These are phyloP conservation scores for Pyrgus malvae DNA, from an alignment of 2,888 invertebrate species.

Conservation along the genomic window DNA sequence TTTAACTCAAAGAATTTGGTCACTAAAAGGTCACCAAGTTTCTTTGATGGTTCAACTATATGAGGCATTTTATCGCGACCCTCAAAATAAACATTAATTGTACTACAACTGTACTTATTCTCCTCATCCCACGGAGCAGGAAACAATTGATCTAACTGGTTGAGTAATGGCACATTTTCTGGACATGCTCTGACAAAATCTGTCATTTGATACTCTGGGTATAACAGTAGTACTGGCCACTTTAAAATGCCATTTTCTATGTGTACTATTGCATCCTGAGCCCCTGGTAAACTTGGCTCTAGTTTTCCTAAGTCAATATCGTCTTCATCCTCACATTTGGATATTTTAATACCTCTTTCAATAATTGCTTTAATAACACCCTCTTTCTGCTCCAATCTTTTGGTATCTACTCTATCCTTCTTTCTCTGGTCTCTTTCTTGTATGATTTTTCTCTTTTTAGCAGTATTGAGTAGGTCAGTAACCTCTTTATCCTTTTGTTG, in stretches of 20 bases:
- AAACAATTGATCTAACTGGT: constrained; percentile 82
- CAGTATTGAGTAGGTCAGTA: constrained; percentile 52
- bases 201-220: constrained; percentile 93
- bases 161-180: constrained; percentile 84
- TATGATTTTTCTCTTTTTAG: constrained; percentile 73
- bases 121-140: constrained; percentile 87
- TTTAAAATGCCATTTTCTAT: constrained; percentile 83
- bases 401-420: constrained; percentile 63
- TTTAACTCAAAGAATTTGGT: constrained; percentile 83
- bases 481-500: constrained; percentile 79
- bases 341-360: constrained; percentile 77
- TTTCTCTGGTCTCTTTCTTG: constrained; percentile 81
- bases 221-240: constrained; percentile 95
- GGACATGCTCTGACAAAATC: constrained; percentile 93
- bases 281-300: constrained; percentile 85
- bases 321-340: constrained; percentile 73
- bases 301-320: constrained; percentile 77
- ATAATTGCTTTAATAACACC: constrained; percentile 65
- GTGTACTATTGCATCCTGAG: constrained; percentile 84
- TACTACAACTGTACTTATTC: constrained; percentile 82
- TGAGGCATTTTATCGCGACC: constrained; percentile 83
- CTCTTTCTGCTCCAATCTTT: constrained; percentile 65
- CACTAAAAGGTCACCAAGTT: constrained; percentile 82
- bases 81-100: constrained; percentile 88
- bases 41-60: constrained; percentile 77